phyloP scores from a whole-genome alignment of 2,888 invertebrate species.

The Odontomyia ornata region DNA sequence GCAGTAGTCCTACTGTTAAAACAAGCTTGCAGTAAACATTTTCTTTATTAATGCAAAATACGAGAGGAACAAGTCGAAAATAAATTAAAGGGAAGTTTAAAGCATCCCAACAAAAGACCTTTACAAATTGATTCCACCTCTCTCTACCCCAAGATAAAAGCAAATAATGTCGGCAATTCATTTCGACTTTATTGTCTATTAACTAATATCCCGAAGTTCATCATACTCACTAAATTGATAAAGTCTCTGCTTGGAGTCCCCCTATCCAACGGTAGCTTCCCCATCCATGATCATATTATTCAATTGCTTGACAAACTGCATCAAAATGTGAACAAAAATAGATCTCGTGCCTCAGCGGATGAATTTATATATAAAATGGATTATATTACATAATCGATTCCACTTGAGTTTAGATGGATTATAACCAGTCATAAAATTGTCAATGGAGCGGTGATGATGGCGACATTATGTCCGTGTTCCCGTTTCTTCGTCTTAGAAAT shows the following conservation, averaged over 20 bases:
- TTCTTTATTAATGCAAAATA: too few relatives aligned
- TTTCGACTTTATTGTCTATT: not conserved
- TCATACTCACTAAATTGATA: not conserved
- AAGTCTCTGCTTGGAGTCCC: not conserved
- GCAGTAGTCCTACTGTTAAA: too few relatives aligned
- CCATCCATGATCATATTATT: not conserved
- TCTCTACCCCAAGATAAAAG: too few relatives aligned
- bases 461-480: conserved; percentile 14
- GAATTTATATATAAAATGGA: too few relatives aligned
- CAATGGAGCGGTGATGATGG: conserved; percentile 11
- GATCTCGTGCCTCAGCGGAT: not conserved
- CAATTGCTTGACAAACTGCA: conserved; percentile 8
- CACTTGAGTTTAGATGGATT: conserved; percentile 1
- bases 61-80: too few relatives aligned
- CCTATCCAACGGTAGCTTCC: not conserved
- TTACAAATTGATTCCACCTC: too few relatives aligned
- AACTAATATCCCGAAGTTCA: not conserved
- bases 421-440: not conserved
- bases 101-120: too few relatives aligned
- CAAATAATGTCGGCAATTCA: not conserved
- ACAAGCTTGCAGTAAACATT: too few relatives aligned
- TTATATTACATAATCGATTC: not conserved
- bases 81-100: too few relatives aligned
- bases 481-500: not conserved
- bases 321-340: not conserved